phyloP scores from a whole-genome alignment of 2,888 invertebrate genomes.

The Meteorus cinctellus region DNA sequence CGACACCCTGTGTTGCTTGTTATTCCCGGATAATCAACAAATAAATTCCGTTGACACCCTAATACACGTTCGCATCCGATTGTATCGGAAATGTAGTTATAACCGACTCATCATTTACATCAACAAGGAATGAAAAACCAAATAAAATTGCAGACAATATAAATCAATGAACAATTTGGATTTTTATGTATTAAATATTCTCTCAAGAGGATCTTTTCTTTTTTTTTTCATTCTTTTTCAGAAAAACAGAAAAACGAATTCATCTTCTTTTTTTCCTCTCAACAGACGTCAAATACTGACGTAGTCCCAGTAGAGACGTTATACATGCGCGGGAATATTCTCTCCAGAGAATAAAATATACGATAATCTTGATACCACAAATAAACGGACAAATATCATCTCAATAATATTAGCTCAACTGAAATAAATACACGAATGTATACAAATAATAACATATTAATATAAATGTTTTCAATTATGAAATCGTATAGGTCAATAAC shows the following conservation, averaged over 20 bases:
- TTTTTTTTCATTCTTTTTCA: background rate
- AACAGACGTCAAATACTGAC: background rate
- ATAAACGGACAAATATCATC: background rate
- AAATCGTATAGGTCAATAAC: background rate
- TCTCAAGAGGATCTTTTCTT: background rate
- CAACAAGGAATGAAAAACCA: background rate
- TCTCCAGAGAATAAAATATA: background rate
- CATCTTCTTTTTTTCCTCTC: background rate
- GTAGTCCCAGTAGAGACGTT: background rate
- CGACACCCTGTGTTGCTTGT: slow-evolving; percentile 8
- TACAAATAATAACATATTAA: background rate
- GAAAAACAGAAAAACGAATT: background rate
- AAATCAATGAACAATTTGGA: background rate
- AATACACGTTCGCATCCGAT: too few species aligned
- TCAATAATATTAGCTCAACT: background rate
- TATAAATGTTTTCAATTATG: background rate
- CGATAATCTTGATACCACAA: background rate
- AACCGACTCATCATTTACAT: background rate
- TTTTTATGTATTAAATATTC: background rate
- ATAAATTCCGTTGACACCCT: slow-evolving; percentile 19
- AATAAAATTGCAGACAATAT: background rate
- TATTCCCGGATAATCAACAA: slow-evolving; percentile 33
- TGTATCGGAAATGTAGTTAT: too few species aligned
- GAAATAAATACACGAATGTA: background rate
- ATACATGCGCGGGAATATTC: background rate